These are phyloP conservation scores for Neotoxoptera formosana DNA, from an alignment of 1,140 invertebrate genomes.

Conservation along the genomic window DNA sequence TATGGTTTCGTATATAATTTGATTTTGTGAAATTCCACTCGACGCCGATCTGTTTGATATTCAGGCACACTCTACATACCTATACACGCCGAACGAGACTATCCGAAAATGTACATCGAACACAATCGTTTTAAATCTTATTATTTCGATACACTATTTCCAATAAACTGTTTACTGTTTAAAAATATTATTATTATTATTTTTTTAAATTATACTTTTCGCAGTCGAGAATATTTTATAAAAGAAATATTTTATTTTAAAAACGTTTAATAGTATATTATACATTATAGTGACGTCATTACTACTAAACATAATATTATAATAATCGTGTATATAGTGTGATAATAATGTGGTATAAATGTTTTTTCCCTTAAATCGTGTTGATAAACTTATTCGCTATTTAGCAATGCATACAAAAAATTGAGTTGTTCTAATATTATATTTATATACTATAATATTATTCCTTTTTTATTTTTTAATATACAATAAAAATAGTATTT, in stretches of 20 bases:
- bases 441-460: no score
- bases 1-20: not conserved
- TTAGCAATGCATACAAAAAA: no score
- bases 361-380: not conserved
- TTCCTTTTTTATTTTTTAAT: no score
- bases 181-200: not conserved
- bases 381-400: not conserved
- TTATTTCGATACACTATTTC: not conserved
- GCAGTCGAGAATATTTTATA: not conserved
- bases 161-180: not conserved
- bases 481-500: no score
- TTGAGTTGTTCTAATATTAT: no score
- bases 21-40: conserved; percentile 9
- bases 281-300: no score
- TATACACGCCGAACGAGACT: not conserved
- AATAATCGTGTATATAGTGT: not conserved
- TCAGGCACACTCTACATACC: no score
- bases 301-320: no score
- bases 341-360: not conserved
- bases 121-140: not conserved
- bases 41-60: not conserved
- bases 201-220: not conserved
- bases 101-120: not conserved
- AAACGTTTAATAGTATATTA: not conserved
- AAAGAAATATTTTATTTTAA: not conserved